Percentiles rank a stretch among this genome's conserved stretches.
Conservation (phyloP, 2,797 vertebrate genomes). For the Liparis tanakae region DNA sequence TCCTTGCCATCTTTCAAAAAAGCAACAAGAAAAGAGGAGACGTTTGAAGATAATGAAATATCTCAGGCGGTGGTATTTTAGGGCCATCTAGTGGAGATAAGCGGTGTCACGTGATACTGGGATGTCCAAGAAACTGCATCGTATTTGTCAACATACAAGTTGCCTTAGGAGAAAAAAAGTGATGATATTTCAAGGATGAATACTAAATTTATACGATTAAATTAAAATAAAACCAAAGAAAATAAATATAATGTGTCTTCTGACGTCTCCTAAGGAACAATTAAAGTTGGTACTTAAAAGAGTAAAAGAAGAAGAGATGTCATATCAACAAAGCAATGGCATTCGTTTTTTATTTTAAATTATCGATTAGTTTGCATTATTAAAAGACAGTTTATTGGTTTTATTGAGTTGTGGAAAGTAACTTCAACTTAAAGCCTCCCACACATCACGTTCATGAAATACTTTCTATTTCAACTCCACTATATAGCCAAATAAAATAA, state of each 20-base stretch:
- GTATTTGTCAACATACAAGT: neutral
- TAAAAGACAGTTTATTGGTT: too few relatives aligned
- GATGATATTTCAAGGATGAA: neutral
- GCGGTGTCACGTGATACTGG: constrained; percentile 36
- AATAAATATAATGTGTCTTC: neutral
- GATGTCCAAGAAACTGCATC: neutral
- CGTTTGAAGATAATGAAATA: neutral
- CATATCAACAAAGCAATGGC: neutral
- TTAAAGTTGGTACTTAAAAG: neutral
- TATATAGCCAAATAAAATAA: too few relatives aligned
- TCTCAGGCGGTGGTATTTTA: constrained; percentile 36
- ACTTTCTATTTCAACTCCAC: too few relatives aligned
- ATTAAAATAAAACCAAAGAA: neutral
- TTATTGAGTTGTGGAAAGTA: too few relatives aligned
- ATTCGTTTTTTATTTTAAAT: too few relatives aligned
- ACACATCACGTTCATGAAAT: too few relatives aligned
- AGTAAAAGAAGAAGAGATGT: neutral
- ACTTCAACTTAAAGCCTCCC: too few relatives aligned
- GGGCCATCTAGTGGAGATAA: constrained; percentile 69
- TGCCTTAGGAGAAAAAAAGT: neutral
- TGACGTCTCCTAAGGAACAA: neutral
- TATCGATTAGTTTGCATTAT: too few relatives aligned
- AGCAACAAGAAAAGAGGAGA: neutral
- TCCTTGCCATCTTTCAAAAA: neutral
- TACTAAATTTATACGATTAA: neutral